Base-by-base conservation (phyloP, 2,797 vertebrate species). In the Gymnothorax reevesii region DNA sequence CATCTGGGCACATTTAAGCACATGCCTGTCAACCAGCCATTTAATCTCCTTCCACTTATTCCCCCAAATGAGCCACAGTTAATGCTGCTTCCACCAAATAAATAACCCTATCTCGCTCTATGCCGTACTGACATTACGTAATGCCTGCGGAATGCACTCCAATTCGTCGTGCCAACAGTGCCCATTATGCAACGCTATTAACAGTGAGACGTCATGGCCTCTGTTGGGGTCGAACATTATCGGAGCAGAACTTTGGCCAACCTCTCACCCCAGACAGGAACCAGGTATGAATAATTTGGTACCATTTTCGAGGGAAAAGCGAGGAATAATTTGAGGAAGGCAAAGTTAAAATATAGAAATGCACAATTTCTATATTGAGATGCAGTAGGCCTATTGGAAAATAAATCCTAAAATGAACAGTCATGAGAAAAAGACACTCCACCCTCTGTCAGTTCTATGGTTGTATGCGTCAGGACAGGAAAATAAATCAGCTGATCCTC, bases 41-140 rank as follows among this genome's bases (percentile, higher is more conserved):
- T 90, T 93, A 92, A 92, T 94, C 92, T 93, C 91, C 86, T 85
- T 52, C 13, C 75, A 79, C 86, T 71, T 92, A 86, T 64, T 87
- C 84, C 87, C 69, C 52, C 52, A 71, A 85, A 85, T 57, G 22
- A 83, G 52, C 77, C 77, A 55, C 52, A 55, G 77, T 22, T 80
- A 80, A 54, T 80, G 42, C 33, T 42, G 13, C 73, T 42, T 52
- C 22, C 77, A 20, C 52, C 49, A 7, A 7, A 69, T n/a, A 69
- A 7, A 69, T n/a, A 69, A 69, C 25, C 77, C 77, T 6, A 55
- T 42, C 42, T 42, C 42, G 4, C 55, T 80, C 85, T 17, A 8
- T 59, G 20, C 85, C n/a, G 57, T 15, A 8, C 85, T 86, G 69
- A 20, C 25, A 66, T 73, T 57, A 33, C 15, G 27, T 57, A 12